These are phyloP conservation scores for Zeugodacus cucurbitae DNA, from an alignment of 1,140 invertebrate genomes.

Conservation along the genomic window DNA sequence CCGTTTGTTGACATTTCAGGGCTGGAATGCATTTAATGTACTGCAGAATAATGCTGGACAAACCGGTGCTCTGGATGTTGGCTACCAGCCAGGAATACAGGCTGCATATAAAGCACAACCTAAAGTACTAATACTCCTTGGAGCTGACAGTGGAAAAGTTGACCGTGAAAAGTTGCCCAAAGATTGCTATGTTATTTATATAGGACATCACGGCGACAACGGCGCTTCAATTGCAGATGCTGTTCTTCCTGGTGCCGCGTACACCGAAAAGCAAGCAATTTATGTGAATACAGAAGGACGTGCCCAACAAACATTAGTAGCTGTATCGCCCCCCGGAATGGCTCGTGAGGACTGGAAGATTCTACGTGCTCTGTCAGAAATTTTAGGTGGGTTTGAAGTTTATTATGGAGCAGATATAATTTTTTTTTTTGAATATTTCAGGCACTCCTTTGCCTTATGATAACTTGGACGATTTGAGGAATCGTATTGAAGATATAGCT, in stretches of 20 bases:
- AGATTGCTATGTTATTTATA: conserved; percentile 92
- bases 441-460: conserved; percentile 86
- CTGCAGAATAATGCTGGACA: conserved; percentile 92
- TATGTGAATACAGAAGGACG: conserved; percentile 98
- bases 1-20: conserved; percentile 46
- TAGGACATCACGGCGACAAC: conserved; percentile 96
- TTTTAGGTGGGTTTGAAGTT: conserved; percentile 72
- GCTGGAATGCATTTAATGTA: conserved; percentile 87
- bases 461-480: conserved; percentile 83
- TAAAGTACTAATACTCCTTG: conserved; percentile 89
- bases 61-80: conserved; percentile 96
- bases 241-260: conserved; percentile 95
- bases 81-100: conserved; percentile 85
- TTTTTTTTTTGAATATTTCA: not conserved
- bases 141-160: conserved; percentile 89
- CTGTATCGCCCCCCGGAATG: conserved; percentile 93
- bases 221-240: conserved; percentile 94
- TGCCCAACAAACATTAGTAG: conserved; percentile 91
- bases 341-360: conserved; percentile 99
- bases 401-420: not conserved
- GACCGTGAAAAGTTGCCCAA: conserved; percentile 81
- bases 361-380: conserved; percentile 79
- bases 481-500: conserved; percentile 84
- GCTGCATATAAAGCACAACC: conserved; percentile 76
- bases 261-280: conserved; percentile 97